Conservation (phyloP, 2,888 invertebrate species). For the Trilocha varians region DNA sequence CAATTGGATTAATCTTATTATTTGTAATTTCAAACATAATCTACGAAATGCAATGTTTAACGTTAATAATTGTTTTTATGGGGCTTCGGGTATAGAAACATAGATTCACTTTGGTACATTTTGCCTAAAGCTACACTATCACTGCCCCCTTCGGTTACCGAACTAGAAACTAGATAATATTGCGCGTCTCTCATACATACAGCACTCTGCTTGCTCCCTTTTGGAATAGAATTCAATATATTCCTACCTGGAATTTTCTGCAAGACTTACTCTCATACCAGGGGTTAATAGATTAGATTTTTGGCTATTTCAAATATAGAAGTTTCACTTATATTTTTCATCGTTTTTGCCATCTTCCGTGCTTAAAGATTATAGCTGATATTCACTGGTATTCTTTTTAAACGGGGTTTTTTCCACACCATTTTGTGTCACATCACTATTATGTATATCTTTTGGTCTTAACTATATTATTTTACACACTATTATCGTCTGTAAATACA, state of each 20-base stretch:
- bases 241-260: too few species aligned
- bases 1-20: not conserved
- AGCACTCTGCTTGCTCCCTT: constrained; percentile 37
- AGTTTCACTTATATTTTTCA: constrained; percentile 8
- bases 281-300: too few species aligned
- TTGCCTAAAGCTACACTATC: constrained; percentile 23
- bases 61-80: constrained; percentile 29
- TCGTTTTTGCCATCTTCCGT: constrained; percentile 9
- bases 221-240: too few species aligned
- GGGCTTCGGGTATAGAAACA: constrained; percentile 23
- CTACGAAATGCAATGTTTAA: constrained; percentile 38
- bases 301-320: constrained; percentile 3
- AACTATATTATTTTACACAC: constrained; percentile 32
- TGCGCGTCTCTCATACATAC: constrained; percentile 10
- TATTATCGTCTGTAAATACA: constrained; percentile 65
- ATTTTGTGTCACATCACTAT: constrained; percentile 1
- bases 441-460: constrained; percentile 24
- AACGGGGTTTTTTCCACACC: not conserved
- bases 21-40: constrained; percentile 25
- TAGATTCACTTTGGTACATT: constrained; percentile 6
- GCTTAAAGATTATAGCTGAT: constrained; percentile 19
- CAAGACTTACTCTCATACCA: too few species aligned
- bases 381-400: not conserved
- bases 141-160: constrained; percentile 19
- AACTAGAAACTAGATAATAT: constrained; percentile 6